Evolutionary conservation across 2,113 vertebrate genomes (phyloP).

Genomic region (Gallinago undulata): DNA sequence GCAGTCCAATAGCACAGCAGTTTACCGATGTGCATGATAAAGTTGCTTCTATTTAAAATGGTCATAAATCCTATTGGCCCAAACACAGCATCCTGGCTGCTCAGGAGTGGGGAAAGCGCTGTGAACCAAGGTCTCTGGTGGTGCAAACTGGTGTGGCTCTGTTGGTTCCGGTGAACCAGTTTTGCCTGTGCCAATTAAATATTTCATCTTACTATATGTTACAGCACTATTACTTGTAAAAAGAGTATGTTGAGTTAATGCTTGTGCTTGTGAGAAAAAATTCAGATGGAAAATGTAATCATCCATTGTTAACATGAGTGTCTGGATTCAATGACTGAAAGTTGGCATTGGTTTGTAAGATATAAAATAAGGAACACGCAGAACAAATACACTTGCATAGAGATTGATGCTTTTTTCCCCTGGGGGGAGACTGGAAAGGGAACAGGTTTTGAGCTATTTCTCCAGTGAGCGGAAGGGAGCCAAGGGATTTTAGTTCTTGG

Average conservation of each 20-base stretch:
- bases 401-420: neutral
- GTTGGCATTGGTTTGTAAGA: neutral
- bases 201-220: neutral
- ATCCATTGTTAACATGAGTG: neutral
- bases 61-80: constrained; percentile 6
- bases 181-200: neutral
- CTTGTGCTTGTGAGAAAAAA: constrained; percentile 4
- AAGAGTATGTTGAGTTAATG: neutral
- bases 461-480: neutral
- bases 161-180: neutral
- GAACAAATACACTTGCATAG: neutral
- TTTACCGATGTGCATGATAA: neutral
- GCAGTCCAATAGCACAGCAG: constrained; percentile 5
- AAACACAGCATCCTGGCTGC: neutral
- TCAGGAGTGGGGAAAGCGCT: neutral
- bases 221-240: neutral
- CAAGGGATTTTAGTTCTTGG: neutral
- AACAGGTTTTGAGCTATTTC: constrained; percentile 17
- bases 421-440: neutral
- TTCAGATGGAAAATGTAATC: constrained; percentile 18
- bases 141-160: neutral
- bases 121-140: neutral
- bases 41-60: constrained; percentile 37
- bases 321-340: constrained; percentile 48
- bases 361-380: constrained; percentile 23